Evolutionary conservation across 1,140 invertebrate species (phyloP).

Genomic region (Thrips palmi): DNA sequence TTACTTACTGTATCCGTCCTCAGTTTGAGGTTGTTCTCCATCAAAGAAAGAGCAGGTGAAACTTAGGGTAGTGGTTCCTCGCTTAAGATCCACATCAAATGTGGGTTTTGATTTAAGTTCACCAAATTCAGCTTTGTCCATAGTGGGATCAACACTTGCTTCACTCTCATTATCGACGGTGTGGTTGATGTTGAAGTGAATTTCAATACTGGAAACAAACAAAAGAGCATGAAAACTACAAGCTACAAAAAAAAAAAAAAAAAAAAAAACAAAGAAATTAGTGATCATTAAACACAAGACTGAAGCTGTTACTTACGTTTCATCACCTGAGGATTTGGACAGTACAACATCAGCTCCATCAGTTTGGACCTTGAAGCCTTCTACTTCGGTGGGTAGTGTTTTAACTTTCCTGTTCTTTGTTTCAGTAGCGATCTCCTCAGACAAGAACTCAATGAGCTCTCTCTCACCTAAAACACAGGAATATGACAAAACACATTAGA

Average conservation of each 20-base stretch:
- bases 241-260: constrained; percentile 15
- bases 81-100: constrained; percentile 64
- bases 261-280: constrained; percentile 6
- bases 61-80: constrained; percentile 52
- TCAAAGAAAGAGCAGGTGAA: constrained; percentile 64
- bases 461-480: constrained; percentile 42
- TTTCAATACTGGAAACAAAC: constrained; percentile 37
- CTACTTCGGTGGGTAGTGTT: constrained; percentile 50
- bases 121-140: constrained; percentile 46
- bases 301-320: constrained; percentile 38
- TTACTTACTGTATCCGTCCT: constrained; percentile 47
- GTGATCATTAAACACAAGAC: neutral
- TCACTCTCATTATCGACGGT: constrained; percentile 63
- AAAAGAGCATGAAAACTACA: constrained; percentile 13
- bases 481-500: constrained; percentile 2
- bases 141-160: constrained; percentile 35
- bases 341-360: constrained; percentile 62
- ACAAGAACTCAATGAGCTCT: constrained; percentile 69
- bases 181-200: constrained; percentile 78
- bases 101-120: constrained; percentile 75
- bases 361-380: constrained; percentile 56
- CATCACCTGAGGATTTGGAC: constrained; percentile 47
- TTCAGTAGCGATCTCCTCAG: constrained; percentile 76
- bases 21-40: constrained; percentile 34
- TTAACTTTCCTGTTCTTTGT: constrained; percentile 59